phyloP scores from a whole-genome alignment of 1,140 invertebrate genomes.

The Polypedilum pembai region DNA sequence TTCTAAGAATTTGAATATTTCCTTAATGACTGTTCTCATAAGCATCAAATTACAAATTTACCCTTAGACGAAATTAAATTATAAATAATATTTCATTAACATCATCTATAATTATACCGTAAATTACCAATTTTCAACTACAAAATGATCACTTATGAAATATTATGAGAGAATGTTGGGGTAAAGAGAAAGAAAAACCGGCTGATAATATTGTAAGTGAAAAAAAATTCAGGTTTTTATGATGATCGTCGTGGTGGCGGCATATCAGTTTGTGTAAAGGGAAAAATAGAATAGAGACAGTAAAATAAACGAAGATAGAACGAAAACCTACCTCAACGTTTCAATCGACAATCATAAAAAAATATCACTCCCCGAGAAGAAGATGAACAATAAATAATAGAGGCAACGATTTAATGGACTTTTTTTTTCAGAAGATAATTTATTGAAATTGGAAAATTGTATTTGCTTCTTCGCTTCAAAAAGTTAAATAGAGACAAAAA shows the following conservation, averaged over 20 bases:
- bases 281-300: too few relatives aligned
- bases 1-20: too few relatives aligned
- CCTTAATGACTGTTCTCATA: too few relatives aligned
- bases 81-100: too few relatives aligned
- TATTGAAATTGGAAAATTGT: not conserved
- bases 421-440: slow-evolving; percentile 3
- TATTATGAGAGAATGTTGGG: not conserved
- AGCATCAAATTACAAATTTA: too few relatives aligned
- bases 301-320: too few relatives aligned
- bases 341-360: slow-evolving; percentile 10
- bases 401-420: not conserved
- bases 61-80: too few relatives aligned
- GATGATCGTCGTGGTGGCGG: not conserved
- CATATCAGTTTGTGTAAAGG: not conserved
- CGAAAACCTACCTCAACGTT: slow-evolving; percentile 1
- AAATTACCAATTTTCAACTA: too few relatives aligned
- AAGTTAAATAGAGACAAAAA: too few relatives aligned
- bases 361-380: not conserved
- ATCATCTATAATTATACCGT: too few relatives aligned
- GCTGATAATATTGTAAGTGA: not conserved
- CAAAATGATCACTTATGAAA: not conserved
- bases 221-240: not conserved
- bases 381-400: slow-evolving; percentile 10
- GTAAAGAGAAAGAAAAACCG: not conserved
- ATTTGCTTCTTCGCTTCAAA: too few relatives aligned